These are phyloP conservation scores for Marisa cornuarietis DNA, from an alignment of 1,140 invertebrate species.

Conservation along the genomic window DNA sequence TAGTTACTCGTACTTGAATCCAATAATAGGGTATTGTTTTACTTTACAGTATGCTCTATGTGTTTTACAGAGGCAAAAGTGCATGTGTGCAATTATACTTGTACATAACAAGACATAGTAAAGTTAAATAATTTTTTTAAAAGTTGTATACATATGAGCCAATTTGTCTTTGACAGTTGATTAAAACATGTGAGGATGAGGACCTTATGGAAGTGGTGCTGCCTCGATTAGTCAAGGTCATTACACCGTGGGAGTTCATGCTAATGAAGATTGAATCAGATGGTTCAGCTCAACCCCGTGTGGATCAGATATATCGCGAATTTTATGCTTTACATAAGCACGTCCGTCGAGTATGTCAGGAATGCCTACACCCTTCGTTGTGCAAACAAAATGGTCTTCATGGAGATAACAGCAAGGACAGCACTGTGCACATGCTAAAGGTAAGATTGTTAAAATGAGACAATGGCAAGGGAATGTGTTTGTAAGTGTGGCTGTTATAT, in stretches of 20 bases:
- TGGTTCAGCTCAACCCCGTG: slow-evolving; percentile 45
- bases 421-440: slow-evolving; percentile 15
- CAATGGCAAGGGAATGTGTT: not conserved
- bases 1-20: too few species aligned
- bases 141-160: too few species aligned
- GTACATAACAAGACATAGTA: too few species aligned
- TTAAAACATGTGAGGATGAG: slow-evolving; percentile 60
- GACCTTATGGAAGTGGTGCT: slow-evolving; percentile 68
- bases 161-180: slow-evolving; percentile 43
- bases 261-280: slow-evolving; percentile 65
- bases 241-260: slow-evolving; percentile 68
- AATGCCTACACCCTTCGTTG: slow-evolving; percentile 47
- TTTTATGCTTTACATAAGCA: slow-evolving; percentile 59
- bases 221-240: slow-evolving; percentile 62
- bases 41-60: too few species aligned
- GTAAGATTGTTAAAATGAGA: slow-evolving; percentile 9
- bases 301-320: slow-evolving; percentile 58
- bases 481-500: not conserved
- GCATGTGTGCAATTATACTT: too few species aligned
- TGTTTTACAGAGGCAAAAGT: too few species aligned
- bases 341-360: slow-evolving; percentile 56
- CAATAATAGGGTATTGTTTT: too few species aligned
- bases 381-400: slow-evolving; percentile 10
- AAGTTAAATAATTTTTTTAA: too few species aligned
- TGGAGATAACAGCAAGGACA: slow-evolving; percentile 7